Conservation (phyloP, 2,113 vertebrate genomes). For the Saccopteryx leptura region DNA sequence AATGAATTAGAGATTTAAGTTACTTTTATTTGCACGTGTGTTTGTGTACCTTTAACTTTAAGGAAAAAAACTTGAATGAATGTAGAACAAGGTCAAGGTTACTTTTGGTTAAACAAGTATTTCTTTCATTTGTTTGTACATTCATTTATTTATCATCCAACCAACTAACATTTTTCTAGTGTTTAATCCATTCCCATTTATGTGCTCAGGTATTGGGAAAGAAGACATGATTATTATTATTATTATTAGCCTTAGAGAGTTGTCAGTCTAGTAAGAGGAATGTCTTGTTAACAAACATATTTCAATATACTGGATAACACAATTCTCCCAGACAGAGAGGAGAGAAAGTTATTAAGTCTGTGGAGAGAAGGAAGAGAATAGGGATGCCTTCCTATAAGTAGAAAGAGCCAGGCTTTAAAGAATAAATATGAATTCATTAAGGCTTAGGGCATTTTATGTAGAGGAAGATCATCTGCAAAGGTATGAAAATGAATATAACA, state of each 20-base stretch:
- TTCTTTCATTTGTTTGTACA: neutral
- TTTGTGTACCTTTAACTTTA: neutral
- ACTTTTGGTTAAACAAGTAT: neutral
- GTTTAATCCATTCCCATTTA: conserved; percentile 24
- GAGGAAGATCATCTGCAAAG: neutral
- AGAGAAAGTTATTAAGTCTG: neutral
- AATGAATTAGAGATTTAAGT: neutral
- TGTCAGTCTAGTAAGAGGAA: conserved; percentile 14
- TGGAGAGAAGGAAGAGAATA: neutral
- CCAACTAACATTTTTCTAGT: neutral
- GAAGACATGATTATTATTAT: neutral
- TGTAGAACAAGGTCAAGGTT: conserved; percentile 21
- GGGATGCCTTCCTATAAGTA: neutral
- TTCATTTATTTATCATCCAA: neutral
- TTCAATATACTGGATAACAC: neutral
- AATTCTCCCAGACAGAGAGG: neutral
- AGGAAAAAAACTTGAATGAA: neutral
- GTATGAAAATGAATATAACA: conserved; percentile 24
- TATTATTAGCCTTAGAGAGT: neutral
- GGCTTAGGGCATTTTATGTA: neutral
- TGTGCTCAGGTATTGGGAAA: neutral
- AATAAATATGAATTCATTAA: neutral
- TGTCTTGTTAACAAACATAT: neutral
- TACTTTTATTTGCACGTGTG: neutral
- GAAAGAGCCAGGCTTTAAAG: neutral